These are phyloP conservation scores for Silurus meridionalis DNA, from an alignment of 2,113 vertebrate species.

Conservation along the genomic window DNA sequence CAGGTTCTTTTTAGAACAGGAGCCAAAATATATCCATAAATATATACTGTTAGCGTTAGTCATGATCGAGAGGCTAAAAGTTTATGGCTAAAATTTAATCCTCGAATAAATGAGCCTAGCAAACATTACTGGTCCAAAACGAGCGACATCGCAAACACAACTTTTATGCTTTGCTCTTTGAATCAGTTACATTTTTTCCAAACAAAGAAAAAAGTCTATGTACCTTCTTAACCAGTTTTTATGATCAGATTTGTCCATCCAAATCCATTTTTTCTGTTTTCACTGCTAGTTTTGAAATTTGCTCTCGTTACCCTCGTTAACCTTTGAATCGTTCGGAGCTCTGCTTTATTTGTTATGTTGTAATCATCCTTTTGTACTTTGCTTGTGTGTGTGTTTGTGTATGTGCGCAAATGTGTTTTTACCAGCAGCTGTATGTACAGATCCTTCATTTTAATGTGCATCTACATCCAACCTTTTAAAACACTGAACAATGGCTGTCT, in stretches of 20 bases:
- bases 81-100: background rate
- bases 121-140: background rate
- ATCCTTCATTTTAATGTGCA: slow-evolving; percentile 9
- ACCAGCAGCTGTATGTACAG: slow-evolving; percentile 23
- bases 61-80: background rate
- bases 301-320: background rate
- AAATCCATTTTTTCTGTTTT: background rate
- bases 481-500: background rate
- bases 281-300: background rate
- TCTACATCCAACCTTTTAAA: slow-evolving; percentile 7
- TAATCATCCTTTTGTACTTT: background rate
- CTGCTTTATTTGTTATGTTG: background rate
- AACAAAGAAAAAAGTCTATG: too few relatives aligned
- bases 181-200: background rate
- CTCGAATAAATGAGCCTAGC: background rate
- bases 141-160: background rate
- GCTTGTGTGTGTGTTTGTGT: background rate
- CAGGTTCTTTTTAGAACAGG: background rate
- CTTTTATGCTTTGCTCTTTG: background rate
- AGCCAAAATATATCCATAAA: background rate
- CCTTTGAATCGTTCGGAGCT: background rate
- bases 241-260: background rate
- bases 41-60: background rate
- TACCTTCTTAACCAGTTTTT: background rate
- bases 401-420: slow-evolving; percentile 6